Conservation (phyloP, 2,888 invertebrate species). For the Pardosa pseudoannulata region DNA sequence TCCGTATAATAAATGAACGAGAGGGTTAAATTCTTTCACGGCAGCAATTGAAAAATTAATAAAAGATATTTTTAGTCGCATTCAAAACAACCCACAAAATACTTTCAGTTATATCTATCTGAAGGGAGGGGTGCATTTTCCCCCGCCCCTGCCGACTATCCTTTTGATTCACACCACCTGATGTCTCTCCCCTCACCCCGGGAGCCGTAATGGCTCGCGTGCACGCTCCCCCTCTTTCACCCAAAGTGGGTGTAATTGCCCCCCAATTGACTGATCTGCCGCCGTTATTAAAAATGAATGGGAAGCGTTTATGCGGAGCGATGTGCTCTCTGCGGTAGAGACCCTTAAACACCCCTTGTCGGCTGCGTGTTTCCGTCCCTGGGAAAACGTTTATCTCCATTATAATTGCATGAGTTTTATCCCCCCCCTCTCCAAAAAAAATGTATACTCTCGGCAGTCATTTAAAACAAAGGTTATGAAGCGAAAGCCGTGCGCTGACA, state of each 20-base stretch:
- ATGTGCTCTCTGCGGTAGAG: neutral
- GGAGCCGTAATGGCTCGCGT: slow-evolving; percentile 15
- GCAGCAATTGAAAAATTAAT: too few species aligned
- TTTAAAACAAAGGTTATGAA: neutral
- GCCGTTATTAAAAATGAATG: slow-evolving; percentile 69
- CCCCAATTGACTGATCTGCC: slow-evolving; percentile 68
- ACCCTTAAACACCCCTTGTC: neutral
- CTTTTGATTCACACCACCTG: neutral
- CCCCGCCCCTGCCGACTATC: neutral
- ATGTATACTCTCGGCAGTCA: neutral
- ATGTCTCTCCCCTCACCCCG: neutral
- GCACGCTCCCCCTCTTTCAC: slow-evolving; percentile 21
- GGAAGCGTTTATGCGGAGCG: slow-evolving; percentile 33
- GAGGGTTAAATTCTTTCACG: too few species aligned
- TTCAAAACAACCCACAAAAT: too few species aligned
- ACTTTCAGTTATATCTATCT: too few species aligned
- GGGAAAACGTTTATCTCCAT: slow-evolving; percentile 15
- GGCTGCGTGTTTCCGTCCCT: slow-evolving; percentile 2
- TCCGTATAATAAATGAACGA: too few species aligned
- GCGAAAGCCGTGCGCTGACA: neutral
- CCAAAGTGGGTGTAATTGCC: slow-evolving; percentile 69
- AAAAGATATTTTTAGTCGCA: too few species aligned
- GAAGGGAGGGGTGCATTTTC: too few species aligned
- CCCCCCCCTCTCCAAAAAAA: neutral
- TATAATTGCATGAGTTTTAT: neutral